Evolutionary conservation across 1,140 invertebrate species (phyloP), one percentile per base, ranked within the genome.

Genomic region (Diuraphis noxia): DNA sequence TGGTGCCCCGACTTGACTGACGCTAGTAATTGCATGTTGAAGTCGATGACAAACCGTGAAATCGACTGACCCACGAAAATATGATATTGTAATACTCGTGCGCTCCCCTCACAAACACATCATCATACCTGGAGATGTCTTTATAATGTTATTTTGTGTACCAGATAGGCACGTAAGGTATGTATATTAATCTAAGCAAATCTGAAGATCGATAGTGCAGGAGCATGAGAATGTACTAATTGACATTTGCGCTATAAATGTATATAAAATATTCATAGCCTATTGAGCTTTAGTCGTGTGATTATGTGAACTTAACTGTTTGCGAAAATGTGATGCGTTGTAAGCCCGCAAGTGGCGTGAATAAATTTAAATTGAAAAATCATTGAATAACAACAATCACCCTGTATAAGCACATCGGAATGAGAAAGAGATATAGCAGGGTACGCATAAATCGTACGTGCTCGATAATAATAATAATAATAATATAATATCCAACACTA

Each of bases 1-100:
- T 23, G 84, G 46, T n/a, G 30, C 9, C 40, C 30, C 17, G 81
- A 82, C 40, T 17, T 17, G 82, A n/a, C 40, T 25, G 82, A n/a
- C 25, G 19, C 7, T 17, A 23, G 38, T 81, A 40, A 81, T 38
- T 81, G 8, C 36, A 30, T 25, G 23, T 23, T 79, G 38, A 38
- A 21, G 25, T 30, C 84, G n/a, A n/a, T n/a, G 84, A 85, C 84
- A 85, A 34, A 85, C 84, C 84, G 84, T 85, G 84, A 85, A 85
- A 85, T 85, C 84, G 84, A 46, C 41, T 34, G 30, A 85, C 43
- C 84, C 19, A 49, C 40, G 84, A 49, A 30, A 25, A 81, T 25
- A 40, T 82, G 38, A 82, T 40, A 41, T 41, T 82, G 19, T 79
- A n/a, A 40, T 81, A n/a, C 38, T 23, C 81, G 38, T 41, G 38